These are phyloP conservation scores for Drosophila kuntzei DNA, from an alignment of 2,888 invertebrate species.

Conservation along the genomic window DNA sequence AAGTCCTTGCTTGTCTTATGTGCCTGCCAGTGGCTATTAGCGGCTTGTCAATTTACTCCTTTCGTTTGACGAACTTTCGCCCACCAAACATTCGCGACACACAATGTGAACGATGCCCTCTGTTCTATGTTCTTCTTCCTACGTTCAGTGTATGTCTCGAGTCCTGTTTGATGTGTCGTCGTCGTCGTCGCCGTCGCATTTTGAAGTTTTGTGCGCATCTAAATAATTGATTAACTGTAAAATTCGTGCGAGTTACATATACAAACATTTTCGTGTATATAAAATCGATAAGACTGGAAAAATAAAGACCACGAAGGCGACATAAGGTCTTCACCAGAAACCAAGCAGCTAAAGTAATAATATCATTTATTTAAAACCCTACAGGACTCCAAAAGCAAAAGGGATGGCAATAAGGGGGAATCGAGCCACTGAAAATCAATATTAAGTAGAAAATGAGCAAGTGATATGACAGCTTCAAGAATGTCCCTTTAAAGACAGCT, in stretches of 20 bases:
- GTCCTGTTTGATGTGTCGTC: conserved; percentile 18
- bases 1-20: conserved; percentile 11
- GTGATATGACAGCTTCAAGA: conserved; percentile 24
- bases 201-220: conserved; percentile 79
- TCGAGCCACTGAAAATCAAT: conserved; percentile 48
- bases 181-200: conserved; percentile 52
- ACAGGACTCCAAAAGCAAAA: neutral
- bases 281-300: conserved; percentile 76
- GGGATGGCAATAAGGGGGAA: neutral
- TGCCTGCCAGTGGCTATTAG: conserved; percentile 6
- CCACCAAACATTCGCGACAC: conserved; percentile 35
- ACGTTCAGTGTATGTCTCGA: neutral
- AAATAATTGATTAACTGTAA: conserved; percentile 77
- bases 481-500: conserved; percentile 32
- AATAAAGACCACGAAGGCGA: conserved; percentile 64
- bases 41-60: conserved; percentile 33
- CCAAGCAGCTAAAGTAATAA: conserved; percentile 52
- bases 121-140: conserved; percentile 7
- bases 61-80: conserved; percentile 50
- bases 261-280: conserved; percentile 27
- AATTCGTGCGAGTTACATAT: conserved; percentile 62
- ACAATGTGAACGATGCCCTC: conserved; percentile 2
- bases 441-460: conserved; percentile 31
- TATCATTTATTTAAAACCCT: conserved; percentile 73
- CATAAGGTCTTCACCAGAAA: conserved; percentile 35